Evolutionary conservation across 2,888 invertebrate genomes (phyloP).

Genomic region (Folsomia candida): DNA sequence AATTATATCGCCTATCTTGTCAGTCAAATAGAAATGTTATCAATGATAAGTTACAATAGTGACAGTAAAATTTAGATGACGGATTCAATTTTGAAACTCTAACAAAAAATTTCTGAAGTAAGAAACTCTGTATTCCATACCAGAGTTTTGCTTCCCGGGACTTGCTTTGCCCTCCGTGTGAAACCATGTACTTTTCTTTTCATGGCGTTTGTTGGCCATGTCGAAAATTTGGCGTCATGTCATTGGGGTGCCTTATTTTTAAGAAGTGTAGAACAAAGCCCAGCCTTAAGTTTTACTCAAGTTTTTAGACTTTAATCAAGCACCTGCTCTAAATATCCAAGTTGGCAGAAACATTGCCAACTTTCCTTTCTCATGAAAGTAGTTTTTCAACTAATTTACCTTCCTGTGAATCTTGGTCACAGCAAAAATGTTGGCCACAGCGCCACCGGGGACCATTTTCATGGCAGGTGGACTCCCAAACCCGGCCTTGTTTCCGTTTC

Average conservation of each 20-base stretch:
- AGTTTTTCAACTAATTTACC: not conserved
- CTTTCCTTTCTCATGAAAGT: not conserved
- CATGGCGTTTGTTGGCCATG: no score
- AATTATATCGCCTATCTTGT: not conserved
- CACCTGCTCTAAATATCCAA: not conserved
- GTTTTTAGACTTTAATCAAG: no score
- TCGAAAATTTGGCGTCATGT: no score
- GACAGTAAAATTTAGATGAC: not conserved
- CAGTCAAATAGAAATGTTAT: not conserved
- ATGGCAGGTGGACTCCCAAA: conserved; percentile 72
- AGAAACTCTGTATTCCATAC: no score
- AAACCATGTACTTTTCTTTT: no score
- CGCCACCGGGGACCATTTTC: conserved; percentile 54
- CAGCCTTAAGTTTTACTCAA: no score
- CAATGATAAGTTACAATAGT: not conserved
- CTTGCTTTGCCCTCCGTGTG: not conserved
- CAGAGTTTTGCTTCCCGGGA: not conserved
- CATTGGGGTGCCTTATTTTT: no score
- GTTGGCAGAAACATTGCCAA: not conserved
- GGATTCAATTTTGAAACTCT: not conserved
- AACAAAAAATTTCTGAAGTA: not conserved
- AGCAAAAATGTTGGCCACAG: conserved; percentile 60
- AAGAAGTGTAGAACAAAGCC: no score
- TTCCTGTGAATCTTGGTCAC: conserved; percentile 5
- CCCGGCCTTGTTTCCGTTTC: conserved; percentile 69